Conservation (phyloP, 2,797 vertebrate genomes). For the Poecilia gillii region DNA sequence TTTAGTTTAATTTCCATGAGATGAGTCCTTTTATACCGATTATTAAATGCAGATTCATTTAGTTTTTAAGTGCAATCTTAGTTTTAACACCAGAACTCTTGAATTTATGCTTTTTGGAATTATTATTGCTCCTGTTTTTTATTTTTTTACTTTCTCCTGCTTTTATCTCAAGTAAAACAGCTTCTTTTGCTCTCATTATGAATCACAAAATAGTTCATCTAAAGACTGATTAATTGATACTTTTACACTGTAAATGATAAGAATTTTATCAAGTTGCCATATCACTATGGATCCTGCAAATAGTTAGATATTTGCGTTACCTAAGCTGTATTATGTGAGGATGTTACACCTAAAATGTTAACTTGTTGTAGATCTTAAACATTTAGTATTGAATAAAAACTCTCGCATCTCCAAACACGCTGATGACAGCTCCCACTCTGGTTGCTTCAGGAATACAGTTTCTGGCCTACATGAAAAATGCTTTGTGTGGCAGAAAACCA, state of each 20-base stretch:
- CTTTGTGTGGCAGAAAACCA: background rate
- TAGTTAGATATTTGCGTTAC: slow-evolving; percentile 3
- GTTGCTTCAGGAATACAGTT: background rate
- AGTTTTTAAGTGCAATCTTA: background rate
- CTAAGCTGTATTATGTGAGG: background rate
- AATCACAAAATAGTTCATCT: background rate
- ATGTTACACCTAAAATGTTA: background rate
- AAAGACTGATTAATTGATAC: background rate
- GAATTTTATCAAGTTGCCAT: slow-evolving; percentile 15
- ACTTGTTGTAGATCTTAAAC: background rate
- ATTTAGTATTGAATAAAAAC: background rate
- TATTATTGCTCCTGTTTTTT: background rate
- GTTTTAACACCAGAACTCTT: background rate
- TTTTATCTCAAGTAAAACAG: background rate
- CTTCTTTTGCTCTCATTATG: background rate
- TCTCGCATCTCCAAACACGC: background rate
- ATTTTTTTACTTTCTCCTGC: background rate
- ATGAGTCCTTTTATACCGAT: background rate
- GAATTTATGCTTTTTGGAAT: background rate
- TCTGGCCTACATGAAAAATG: background rate
- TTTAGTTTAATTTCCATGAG: background rate
- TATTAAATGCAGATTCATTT: background rate
- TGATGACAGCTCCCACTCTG: background rate
- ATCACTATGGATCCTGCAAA: background rate
- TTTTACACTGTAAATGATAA: background rate